These are phyloP conservation scores for Nymphalis urticae DNA, from an alignment of 2,888 invertebrate species.

Conservation along the genomic window DNA sequence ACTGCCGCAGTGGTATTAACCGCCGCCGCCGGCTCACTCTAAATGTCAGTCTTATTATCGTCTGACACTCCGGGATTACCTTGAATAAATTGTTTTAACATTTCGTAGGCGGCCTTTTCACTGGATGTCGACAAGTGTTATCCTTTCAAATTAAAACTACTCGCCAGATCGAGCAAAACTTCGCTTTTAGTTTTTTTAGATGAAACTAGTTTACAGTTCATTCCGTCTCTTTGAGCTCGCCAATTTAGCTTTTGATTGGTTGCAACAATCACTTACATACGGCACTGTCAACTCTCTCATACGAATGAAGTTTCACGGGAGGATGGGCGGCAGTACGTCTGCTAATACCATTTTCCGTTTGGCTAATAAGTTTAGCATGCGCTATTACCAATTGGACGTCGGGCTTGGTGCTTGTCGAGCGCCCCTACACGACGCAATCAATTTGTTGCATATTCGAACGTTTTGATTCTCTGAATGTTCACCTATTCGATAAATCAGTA, in stretches of 20 bases:
- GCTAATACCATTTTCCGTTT: slow-evolving; percentile 80
- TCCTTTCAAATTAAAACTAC: slow-evolving; percentile 68
- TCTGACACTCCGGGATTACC: slow-evolving; percentile 79
- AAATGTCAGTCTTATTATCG: slow-evolving; percentile 81
- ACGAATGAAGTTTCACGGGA: slow-evolving; percentile 71
- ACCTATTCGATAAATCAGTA: slow-evolving; percentile 35
- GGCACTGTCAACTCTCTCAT: slow-evolving; percentile 73
- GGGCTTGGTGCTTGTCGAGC: slow-evolving; percentile 64
- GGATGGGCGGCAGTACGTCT: slow-evolving; percentile 62
- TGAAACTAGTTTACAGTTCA: slow-evolving; percentile 57
- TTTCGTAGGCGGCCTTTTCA: slow-evolving; percentile 67
- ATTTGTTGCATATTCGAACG: slow-evolving; percentile 76
- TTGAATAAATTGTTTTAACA: slow-evolving; percentile 80
- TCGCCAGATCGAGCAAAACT: slow-evolving; percentile 50
- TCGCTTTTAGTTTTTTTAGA: slow-evolving; percentile 50
- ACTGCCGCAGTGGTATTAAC: slow-evolving; percentile 76
- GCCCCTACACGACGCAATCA: slow-evolving; percentile 71
- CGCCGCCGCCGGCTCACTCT: slow-evolving; percentile 64
- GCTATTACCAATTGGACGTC: slow-evolving; percentile 79
- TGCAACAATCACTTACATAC: slow-evolving; percentile 76
- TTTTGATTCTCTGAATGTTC: slow-evolving; percentile 74
- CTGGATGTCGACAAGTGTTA: slow-evolving; percentile 68
- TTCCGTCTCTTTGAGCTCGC: slow-evolving; percentile 54
- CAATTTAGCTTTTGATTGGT: slow-evolving; percentile 75
- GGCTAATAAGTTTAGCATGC: slow-evolving; percentile 80